Percentiles rank a stretch among this genome's conserved stretches.
phyloP scores from a whole-genome alignment of 2,888 invertebrate genomes.

The Papilio elwesi region DNA sequence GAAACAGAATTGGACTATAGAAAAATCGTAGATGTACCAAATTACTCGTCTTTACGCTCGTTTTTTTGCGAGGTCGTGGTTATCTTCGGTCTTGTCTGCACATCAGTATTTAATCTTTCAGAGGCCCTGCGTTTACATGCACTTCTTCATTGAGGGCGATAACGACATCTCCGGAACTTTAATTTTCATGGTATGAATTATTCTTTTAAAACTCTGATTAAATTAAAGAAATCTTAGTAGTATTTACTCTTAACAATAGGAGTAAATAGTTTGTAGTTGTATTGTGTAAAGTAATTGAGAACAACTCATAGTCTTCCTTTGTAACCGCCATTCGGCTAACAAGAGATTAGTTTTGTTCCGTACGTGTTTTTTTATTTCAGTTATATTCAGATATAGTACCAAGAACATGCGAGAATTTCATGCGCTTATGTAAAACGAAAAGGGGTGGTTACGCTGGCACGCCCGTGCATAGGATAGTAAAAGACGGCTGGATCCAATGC shows the following conservation, averaged over 20 bases:
- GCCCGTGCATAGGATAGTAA: constrained; percentile 86
- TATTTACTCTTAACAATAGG: not conserved
- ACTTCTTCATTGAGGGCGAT: constrained; percentile 76
- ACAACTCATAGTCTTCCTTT: too few relatives aligned
- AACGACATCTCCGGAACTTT: constrained; percentile 75
- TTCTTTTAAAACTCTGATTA: not conserved
- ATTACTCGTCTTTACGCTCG: too few relatives aligned
- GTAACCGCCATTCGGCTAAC: too few relatives aligned
- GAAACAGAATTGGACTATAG: too few relatives aligned
- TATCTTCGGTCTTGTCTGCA: too few relatives aligned
- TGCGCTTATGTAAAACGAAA: constrained; percentile 77
- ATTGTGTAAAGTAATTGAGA: too few relatives aligned
- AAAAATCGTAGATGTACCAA: too few relatives aligned
- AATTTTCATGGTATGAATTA: constrained; percentile 82
- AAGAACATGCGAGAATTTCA: constrained; percentile 83
- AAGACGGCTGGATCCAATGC: constrained; percentile 89
- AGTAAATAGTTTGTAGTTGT: too few relatives aligned
- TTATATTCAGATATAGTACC: constrained; percentile 85
- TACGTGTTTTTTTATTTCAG: constrained; percentile 56
- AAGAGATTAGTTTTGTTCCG: too few relatives aligned
- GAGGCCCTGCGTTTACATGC: constrained; percentile 84
- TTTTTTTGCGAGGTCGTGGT: too few relatives aligned
- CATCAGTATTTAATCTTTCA: constrained; percentile 61
- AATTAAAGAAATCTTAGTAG: not conserved
- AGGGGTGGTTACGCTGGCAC: constrained; percentile 82